Evolutionary conservation across 2,797 vertebrate genomes (phyloP).

Genomic region (Pyrocephalus nanus): DNA sequence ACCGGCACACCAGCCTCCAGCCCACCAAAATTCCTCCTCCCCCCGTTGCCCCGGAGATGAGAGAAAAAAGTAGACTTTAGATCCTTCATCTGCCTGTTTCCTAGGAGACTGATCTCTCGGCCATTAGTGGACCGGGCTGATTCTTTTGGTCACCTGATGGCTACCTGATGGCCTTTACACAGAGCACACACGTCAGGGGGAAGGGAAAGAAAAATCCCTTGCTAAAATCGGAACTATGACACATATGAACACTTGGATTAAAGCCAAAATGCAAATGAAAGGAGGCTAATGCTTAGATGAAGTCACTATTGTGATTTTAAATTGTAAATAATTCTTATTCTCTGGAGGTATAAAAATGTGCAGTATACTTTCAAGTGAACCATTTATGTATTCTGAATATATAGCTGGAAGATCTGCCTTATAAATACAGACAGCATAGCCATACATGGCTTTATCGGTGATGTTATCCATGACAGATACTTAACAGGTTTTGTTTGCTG

Average conservation of each 20-base stretch:
- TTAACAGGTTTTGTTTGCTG: background rate
- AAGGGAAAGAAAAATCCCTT: too few relatives aligned
- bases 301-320: background rate
- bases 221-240: too few relatives aligned
- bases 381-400: background rate
- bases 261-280: background rate
- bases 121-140: too few relatives aligned
- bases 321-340: background rate
- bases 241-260: background rate
- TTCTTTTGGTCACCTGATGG: too few relatives aligned
- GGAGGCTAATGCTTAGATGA: background rate
- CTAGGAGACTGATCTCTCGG: too few relatives aligned
- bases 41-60: too few relatives aligned
- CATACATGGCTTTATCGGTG: background rate
- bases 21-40: too few relatives aligned
- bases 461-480: background rate
- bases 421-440: background rate
- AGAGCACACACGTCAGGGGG: too few relatives aligned
- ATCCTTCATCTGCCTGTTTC: too few relatives aligned
- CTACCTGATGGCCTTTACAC: too few relatives aligned
- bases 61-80: too few relatives aligned
- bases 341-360: background rate
- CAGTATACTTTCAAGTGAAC: background rate
- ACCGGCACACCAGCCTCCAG: too few relatives aligned
- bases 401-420: background rate